Evolutionary conservation across 1,140 invertebrate species (phyloP).

Genomic region (Ooceraea biroi): DNA sequence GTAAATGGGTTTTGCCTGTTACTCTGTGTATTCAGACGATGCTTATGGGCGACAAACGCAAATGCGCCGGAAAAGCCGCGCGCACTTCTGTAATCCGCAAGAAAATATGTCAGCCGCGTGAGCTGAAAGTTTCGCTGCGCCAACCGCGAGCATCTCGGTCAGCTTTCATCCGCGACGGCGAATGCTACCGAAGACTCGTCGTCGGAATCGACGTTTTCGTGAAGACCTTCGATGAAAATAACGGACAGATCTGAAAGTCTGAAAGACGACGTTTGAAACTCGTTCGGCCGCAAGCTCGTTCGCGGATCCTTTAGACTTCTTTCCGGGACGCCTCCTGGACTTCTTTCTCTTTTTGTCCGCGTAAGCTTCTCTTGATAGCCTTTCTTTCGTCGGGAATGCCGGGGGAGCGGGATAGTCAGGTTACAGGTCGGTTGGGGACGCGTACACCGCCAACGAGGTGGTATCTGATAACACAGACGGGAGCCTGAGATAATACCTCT

Average conservation of each 20-base stretch:
- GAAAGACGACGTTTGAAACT: background rate
- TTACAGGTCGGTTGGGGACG: constrained; percentile 28
- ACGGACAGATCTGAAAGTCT: constrained; percentile 4
- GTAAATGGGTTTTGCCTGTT: constrained; percentile 38
- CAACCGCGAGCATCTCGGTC: constrained; percentile 16
- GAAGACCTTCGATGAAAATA: constrained; percentile 3
- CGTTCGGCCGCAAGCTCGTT: background rate
- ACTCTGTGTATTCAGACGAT: constrained; percentile 1
- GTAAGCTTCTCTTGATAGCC: constrained; percentile 26
- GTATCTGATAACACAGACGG: constrained; percentile 73
- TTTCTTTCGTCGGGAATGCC: constrained; percentile 26
- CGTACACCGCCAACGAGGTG: constrained; percentile 44
- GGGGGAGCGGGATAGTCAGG: constrained; percentile 7
- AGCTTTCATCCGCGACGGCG: background rate
- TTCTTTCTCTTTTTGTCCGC: constrained; percentile 8
- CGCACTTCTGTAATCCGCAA: constrained; percentile 35
- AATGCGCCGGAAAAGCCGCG: constrained; percentile 40
- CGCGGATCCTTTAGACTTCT: background rate
- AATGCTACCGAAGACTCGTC: background rate
- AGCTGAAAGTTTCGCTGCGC: constrained; percentile 26
- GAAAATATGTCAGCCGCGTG: constrained; percentile 46
- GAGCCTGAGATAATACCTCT: constrained; percentile 70
- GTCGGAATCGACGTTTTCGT: constrained; percentile 15
- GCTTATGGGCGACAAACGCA: constrained; percentile 41
- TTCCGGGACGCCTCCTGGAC: background rate